These are phyloP conservation scores for Leptinotarsa defecta DNA, from an alignment of 1,140 invertebrate species.

Conservation along the genomic window DNA sequence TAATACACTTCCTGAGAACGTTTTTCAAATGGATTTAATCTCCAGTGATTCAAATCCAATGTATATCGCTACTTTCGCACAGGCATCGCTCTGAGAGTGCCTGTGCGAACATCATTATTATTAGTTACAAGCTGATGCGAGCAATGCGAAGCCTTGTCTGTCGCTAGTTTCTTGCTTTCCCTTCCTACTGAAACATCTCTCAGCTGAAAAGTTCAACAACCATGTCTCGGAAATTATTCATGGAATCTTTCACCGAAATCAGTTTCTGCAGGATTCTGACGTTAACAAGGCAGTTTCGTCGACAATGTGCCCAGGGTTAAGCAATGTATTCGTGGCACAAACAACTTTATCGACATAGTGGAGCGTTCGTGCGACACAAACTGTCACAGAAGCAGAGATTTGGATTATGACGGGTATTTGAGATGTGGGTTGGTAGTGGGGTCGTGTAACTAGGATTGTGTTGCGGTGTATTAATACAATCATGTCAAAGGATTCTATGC, in stretches of 20 bases:
- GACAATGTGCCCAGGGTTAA: neutral
- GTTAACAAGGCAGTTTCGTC: neutral
- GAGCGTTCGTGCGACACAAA: neutral
- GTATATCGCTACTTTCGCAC: too few species aligned
- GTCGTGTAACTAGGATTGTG: neutral
- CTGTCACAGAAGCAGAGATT: constrained; percentile 23
- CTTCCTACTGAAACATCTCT: too few species aligned
- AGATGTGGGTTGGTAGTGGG: constrained; percentile 30
- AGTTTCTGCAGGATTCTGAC: neutral
- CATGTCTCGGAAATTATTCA: neutral
- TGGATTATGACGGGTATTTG: constrained; percentile 34
- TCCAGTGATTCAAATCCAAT: too few species aligned
- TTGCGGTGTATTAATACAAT: constrained; percentile 33
- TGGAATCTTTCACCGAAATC: neutral
- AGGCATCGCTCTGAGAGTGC: too few species aligned
- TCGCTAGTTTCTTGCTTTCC: too few species aligned
- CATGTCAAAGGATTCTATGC: constrained; percentile 37
- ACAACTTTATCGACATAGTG: neutral
- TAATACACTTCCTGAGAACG: too few species aligned
- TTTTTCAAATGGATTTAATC: too few species aligned
- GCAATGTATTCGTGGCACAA: neutral
- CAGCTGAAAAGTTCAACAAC: neutral
- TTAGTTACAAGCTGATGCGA: too few species aligned
- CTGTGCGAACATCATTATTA: too few species aligned
- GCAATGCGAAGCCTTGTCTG: too few species aligned